Conservation (phyloP, 2,888 invertebrate genomes). For the Stenchaetothrips biformis region DNA sequence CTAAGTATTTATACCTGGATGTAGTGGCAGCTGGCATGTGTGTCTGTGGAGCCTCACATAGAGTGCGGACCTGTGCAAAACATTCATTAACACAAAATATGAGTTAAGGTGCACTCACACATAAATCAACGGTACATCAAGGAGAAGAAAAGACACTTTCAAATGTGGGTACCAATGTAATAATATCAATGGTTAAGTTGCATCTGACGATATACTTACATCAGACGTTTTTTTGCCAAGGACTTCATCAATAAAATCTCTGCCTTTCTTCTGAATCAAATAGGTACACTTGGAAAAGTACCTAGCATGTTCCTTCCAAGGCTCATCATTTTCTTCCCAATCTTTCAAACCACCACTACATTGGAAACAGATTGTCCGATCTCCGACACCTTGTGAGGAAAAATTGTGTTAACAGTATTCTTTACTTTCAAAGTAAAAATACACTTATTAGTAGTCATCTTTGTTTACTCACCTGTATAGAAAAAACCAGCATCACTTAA, state of each 20-base stretch:
- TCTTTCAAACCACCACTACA: conserved; percentile 31
- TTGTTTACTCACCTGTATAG: conserved; percentile 61
- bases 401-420: background rate
- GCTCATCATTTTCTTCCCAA: conserved; percentile 29
- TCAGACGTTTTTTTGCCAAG: conserved; percentile 46
- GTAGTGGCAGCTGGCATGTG: no score
- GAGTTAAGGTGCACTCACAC: no score
- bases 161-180: no score
- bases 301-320: conserved; percentile 30
- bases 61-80: no score
- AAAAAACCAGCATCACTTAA: conserved; percentile 89
- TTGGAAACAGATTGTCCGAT: conserved; percentile 28
- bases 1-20: no score
- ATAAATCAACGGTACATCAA: no score
- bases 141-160: no score
- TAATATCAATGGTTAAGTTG: no score
- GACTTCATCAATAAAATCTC: conserved; percentile 66
- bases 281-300: conserved; percentile 29
- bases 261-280: conserved; percentile 38
- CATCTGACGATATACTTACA: no score
- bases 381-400: conserved; percentile 12
- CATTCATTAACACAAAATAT: no score
- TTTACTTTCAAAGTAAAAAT: background rate
- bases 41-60: no score
- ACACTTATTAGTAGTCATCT: background rate